phyloP scores from a whole-genome alignment of 2,797 vertebrate species.

The Leptoclinus maculatus region DNA sequence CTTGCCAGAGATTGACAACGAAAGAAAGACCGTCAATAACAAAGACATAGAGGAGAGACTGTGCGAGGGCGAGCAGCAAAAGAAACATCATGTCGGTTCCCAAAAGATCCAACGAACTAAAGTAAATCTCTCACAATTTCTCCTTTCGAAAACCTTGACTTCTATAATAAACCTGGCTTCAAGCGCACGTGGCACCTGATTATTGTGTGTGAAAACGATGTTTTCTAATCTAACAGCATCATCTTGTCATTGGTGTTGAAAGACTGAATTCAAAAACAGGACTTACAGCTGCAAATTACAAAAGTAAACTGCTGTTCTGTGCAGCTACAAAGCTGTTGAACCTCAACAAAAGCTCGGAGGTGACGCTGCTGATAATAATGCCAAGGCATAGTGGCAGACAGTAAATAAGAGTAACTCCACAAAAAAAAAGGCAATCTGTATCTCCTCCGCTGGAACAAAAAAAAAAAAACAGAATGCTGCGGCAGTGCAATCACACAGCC shows the following conservation, averaged over 20 bases:
- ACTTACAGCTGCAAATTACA: neutral
- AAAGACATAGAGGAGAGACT: constrained; percentile 33
- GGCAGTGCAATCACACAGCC: constrained; percentile 47
- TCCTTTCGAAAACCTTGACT: neutral
- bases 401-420: constrained; percentile 54
- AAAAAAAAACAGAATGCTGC: constrained; percentile 29
- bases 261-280: constrained; percentile 1
- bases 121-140: neutral
- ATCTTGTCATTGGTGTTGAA: constrained; percentile 6
- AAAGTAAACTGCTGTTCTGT: constrained; percentile 6
- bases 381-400: constrained; percentile 21
- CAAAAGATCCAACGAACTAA: constrained; percentile 18
- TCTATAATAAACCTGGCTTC: constrained; percentile 9
- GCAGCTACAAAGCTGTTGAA: constrained; percentile 13
- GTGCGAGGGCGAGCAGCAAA: constrained; percentile 16
- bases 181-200: neutral
- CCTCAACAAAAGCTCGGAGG: constrained; percentile 22
- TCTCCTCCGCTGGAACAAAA: constrained; percentile 58
- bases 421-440: constrained; percentile 45
- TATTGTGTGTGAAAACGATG: neutral
- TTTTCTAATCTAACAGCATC: constrained; percentile 16
- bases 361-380: constrained; percentile 41
- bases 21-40: constrained; percentile 60
- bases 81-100: constrained; percentile 27
- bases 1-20: constrained; percentile 60